These are phyloP conservation scores for Acanthosepion esculentum DNA, from an alignment of 2,888 invertebrate genomes.

Conservation along the genomic window DNA sequence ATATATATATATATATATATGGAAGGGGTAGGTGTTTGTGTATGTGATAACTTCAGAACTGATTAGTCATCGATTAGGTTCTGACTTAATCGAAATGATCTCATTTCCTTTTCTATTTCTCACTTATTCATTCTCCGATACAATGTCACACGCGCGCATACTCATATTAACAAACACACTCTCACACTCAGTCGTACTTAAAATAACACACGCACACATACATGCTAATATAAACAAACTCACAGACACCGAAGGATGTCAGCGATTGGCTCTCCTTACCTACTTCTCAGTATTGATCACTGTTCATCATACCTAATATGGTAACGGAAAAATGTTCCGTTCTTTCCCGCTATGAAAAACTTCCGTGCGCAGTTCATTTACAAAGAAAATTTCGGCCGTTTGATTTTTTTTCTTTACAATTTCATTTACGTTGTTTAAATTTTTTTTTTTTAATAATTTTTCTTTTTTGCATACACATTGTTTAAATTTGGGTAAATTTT, in stretches of 20 bases:
- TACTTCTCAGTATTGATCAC: neutral
- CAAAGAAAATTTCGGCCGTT: too few relatives aligned
- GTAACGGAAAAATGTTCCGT: neutral
- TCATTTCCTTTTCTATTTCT: neutral
- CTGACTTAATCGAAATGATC: neutral
- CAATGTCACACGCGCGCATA: neutral
- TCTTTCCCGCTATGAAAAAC: neutral
- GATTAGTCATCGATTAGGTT: neutral
- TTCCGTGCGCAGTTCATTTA: too few relatives aligned
- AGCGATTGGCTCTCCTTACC: neutral
- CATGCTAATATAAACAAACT: neutral
- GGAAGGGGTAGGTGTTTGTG: neutral
- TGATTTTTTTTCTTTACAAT: too few relatives aligned
- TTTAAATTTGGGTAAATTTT: too few relatives aligned
- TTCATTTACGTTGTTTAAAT: too few relatives aligned
- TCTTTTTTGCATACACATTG: neutral
- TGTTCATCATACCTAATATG: neutral
- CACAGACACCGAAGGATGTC: neutral
- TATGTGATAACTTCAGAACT: neutral
- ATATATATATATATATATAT: too few relatives aligned
- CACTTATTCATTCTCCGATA: neutral
- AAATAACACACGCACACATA: neutral
- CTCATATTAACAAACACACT: too few relatives aligned
- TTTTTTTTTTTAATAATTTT: neutral
- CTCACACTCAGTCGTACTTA: neutral